These are phyloP conservation scores for Sphinx pinastri DNA, from an alignment of 2,888 invertebrate genomes.

Conservation along the genomic window DNA sequence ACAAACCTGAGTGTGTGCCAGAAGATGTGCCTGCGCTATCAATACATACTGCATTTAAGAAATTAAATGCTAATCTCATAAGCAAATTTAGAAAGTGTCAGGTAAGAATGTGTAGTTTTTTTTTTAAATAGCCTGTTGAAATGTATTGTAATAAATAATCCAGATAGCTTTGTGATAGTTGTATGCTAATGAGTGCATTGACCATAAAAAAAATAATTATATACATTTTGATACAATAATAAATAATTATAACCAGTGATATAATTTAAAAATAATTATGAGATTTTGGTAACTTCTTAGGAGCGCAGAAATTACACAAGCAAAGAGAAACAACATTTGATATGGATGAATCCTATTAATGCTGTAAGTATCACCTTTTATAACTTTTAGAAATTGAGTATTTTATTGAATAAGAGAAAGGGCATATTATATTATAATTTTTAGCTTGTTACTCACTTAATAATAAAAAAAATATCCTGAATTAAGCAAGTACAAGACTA, in stretches of 20 bases:
- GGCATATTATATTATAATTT: too few relatives aligned
- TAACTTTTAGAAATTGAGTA: background rate
- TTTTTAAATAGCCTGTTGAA: too few relatives aligned
- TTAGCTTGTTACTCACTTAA: too few relatives aligned
- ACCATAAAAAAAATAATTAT: too few relatives aligned
- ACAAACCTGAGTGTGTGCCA: conserved; percentile 78
- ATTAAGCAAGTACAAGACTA: too few relatives aligned
- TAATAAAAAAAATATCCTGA: too few relatives aligned
- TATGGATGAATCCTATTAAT: conserved; percentile 67
- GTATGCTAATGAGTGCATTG: too few relatives aligned
- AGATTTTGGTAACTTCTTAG: conserved; percentile 46
- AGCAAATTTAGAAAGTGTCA: conserved; percentile 65
- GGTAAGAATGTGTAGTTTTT: conserved; percentile 47
- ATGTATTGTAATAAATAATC: too few relatives aligned
- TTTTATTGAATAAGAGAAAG: background rate
- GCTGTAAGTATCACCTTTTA: conserved; percentile 54
- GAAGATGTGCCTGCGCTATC: conserved; percentile 74
- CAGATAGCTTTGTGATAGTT: too few relatives aligned
- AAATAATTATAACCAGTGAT: too few relatives aligned
- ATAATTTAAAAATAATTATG: too few relatives aligned
- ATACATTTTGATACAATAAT: too few relatives aligned
- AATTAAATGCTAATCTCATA: conserved; percentile 60
- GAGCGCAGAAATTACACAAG: conserved; percentile 49
- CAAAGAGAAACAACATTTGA: conserved; percentile 54
- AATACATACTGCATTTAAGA: conserved; percentile 70